phyloP scores from a whole-genome alignment of 1,140 invertebrate genomes.

The Hirudo medicinalis region DNA sequence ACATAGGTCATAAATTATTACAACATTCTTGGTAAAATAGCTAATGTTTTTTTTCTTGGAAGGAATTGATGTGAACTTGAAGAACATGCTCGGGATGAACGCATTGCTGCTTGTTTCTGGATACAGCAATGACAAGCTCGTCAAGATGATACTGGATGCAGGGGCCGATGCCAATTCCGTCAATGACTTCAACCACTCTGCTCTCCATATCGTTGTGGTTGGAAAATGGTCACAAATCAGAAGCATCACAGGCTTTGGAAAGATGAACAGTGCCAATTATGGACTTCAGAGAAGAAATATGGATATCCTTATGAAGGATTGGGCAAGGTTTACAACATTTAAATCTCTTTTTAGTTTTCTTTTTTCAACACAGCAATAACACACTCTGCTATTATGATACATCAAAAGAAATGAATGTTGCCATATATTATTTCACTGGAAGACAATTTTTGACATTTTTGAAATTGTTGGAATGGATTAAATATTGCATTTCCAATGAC shows the following conservation, averaged over 20 bases:
- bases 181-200: constrained; percentile 24
- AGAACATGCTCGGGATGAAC: constrained; percentile 24
- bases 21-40: not conserved
- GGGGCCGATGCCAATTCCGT: constrained; percentile 21
- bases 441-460: too few relatives aligned
- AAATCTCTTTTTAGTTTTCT: not conserved
- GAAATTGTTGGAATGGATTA: too few relatives aligned
- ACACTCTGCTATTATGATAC: too few relatives aligned
- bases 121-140: constrained; percentile 22
- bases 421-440: too few relatives aligned
- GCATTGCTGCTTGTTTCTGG: constrained; percentile 23
- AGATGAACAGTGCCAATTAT: constrained; percentile 8
- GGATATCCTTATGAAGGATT: constrained; percentile 20
- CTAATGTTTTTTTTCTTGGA: not conserved
- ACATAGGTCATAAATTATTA: not conserved
- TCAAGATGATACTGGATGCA: constrained; percentile 20
- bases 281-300: constrained; percentile 21
- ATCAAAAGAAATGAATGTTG: too few relatives aligned
- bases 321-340: constrained; percentile 12
- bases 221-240: constrained; percentile 23
- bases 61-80: constrained; percentile 23
- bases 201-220: constrained; percentile 22
- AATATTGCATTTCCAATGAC: too few relatives aligned
- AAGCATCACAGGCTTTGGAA: constrained; percentile 14
- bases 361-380: not conserved